Percentiles rank a stretch among this genome's conserved stretches.
Evolutionary conservation across 2,888 invertebrate species (phyloP).

Genomic region (Drosophila subquinaria): DNA sequence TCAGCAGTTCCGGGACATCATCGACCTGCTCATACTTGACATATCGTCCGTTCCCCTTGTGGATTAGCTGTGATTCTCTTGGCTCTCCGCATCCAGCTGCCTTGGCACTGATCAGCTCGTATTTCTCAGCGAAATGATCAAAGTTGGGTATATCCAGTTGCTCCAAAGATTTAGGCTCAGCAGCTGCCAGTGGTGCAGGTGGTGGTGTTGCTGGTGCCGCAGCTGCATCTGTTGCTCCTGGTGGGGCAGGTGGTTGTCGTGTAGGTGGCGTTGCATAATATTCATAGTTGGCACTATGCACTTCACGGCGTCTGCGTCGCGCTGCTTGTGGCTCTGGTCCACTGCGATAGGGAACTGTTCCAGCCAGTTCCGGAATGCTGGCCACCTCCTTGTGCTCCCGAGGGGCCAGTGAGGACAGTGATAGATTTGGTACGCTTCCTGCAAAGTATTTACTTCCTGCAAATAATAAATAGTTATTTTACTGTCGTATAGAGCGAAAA

Average conservation of each 20-base stretch:
- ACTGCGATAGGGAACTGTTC: constrained; percentile 32
- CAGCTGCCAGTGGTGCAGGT: not conserved
- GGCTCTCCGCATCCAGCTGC: constrained; percentile 12
- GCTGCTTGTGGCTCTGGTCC: constrained; percentile 29
- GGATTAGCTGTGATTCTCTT: constrained; percentile 13
- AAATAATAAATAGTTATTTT: not conserved
- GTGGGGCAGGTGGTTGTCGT: constrained; percentile 70
- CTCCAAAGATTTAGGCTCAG: constrained; percentile 3
- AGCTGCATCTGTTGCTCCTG: constrained; percentile 26
- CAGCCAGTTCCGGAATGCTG: constrained; percentile 32
- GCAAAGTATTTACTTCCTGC: constrained; percentile 53
- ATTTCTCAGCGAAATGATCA: constrained; percentile 72
- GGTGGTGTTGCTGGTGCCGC: constrained; percentile 51
- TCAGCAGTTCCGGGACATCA: constrained; percentile 70
- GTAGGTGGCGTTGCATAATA: constrained; percentile 55
- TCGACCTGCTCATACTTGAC: constrained; percentile 79
- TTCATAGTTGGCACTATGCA: constrained; percentile 59
- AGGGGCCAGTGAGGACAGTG: constrained; percentile 24
- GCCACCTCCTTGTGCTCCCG: constrained; percentile 23
- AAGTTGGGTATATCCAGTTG: constrained; percentile 66
- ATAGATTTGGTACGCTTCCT: constrained; percentile 68
- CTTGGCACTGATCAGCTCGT: constrained; percentile 56
- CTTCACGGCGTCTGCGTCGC: constrained; percentile 45
- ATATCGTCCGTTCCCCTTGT: constrained; percentile 66
- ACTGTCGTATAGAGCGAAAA: not conserved